Evolutionary conservation across 2,888 invertebrate species (phyloP), one percentile per base, ranked within the genome.

Genomic region (Corythucha ciliata): DNA sequence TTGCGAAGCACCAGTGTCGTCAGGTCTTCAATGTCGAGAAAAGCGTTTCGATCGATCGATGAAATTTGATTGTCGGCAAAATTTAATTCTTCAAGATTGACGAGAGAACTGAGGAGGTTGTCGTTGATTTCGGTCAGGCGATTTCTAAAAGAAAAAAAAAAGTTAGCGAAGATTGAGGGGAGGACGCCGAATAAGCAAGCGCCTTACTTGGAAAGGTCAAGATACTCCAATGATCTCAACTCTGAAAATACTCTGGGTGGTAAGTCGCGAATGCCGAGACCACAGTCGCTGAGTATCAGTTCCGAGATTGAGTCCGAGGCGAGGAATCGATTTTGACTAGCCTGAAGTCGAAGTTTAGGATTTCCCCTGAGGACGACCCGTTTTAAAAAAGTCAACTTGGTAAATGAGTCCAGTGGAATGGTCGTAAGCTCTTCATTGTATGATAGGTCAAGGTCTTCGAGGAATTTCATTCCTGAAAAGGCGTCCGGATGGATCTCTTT

Each of bases 21-120:
- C 45, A 87, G 68, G 56, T 78, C 76, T 25, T 69, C 70, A 54
- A 81, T 84, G 53, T 75, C 74, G 6, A 76, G 74, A 66, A 86
- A 83, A 29, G 82, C 69, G 10, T 76, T 75, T 7, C 71, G 67
- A 0, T 81, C 79, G 42, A 87, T 68, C 3, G 73, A 72, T 57
- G 71, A 73, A 25, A 87, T 72, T 5, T 74, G 70, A 64, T 87
- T 87, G 58, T 79, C 75, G 16, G 83, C 80, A 7, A 87, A 69
- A 63, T 83, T 81, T 24, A 87, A 67, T 62, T 84, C 83, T 64
- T 81, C 79, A 48, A 87, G 72, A 21, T 55, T 53, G 37, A 50
- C 53, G 27, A 55, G 34, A 14, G 48, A 44, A 24, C 34, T 75
- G 66, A 86, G 84, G 1, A 76, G 72, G 47, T 71, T 70, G 18